Base-by-base conservation (phyloP, 2,797 vertebrate genomes). In the Hemibagrus guttatus region DNA sequence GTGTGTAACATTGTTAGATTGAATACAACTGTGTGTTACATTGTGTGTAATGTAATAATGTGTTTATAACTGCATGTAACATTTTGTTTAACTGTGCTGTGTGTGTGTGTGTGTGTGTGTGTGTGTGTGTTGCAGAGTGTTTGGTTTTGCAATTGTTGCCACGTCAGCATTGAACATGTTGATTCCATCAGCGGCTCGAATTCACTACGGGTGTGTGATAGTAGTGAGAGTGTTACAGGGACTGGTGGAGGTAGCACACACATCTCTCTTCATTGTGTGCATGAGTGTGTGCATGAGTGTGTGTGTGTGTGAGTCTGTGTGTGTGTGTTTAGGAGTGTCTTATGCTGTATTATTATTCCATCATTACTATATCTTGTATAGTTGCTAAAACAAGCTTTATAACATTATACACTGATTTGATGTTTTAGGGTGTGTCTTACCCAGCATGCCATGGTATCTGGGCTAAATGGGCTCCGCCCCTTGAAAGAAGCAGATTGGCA, bases 111-210 rank as follows among this genome's bases (percentile, higher is more conserved):
- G 12, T 39, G 35, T 39, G 1, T 39, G 35, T 39, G 35, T 39
- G 35, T 66, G 14, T 80, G n/a, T 82, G 79, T 49, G 68, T 86
- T 63, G 8, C 90, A 97, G 97, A 93, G 97, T 98, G 69, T 98
- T 98, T 92, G 97, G 97, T 89, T 97, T 98, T 91, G 97, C 97
- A 8, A 94, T 98, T 42, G 97, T 98, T 90, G 96, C 97, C 86
- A 98, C 97, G 0, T 98, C 97, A 39, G 95, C 93, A 21, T 93
- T 97, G 72, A 98, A 98, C 66, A 97, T 98, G 97, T 88, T 97
- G 87, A 97, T 98, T 84, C 97, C 97, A 0, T 56, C 96, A 0
- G 97, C 97, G 28, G 97, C 97, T 4, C 95, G 96, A 1, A 87
- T 96, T 2, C 97, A 98, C 91, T 97, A 96, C 23, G 95, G 96